phyloP scores from a whole-genome alignment of 2,113 vertebrate genomes.

The Triplophysa dalaica region DNA sequence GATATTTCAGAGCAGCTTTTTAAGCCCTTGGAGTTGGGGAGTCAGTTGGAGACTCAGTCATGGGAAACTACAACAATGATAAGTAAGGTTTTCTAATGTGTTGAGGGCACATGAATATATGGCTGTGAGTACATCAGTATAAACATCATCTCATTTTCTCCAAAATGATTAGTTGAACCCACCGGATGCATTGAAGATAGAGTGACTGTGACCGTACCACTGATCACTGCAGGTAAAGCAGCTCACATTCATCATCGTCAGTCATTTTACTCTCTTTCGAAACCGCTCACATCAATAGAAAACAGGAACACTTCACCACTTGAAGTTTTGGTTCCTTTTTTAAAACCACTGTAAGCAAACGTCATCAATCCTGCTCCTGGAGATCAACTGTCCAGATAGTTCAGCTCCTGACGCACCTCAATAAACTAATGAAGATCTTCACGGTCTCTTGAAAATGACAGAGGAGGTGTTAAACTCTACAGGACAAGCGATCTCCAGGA shows the following conservation, averaged over 20 bases:
- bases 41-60: not conserved
- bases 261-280: too few relatives aligned
- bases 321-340: too few relatives aligned
- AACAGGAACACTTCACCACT: too few relatives aligned
- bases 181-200: not conserved
- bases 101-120: not conserved
- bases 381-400: too few relatives aligned
- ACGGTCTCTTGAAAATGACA: too few relatives aligned
- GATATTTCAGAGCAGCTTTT: slow-evolving; percentile 36
- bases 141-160: not conserved
- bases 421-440: too few relatives aligned
- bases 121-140: not conserved
- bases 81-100: not conserved
- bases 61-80: slow-evolving; percentile 3
- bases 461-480: too few relatives aligned
- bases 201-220: slow-evolving; percentile 13
- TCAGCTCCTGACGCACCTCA: too few relatives aligned
- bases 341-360: too few relatives aligned
- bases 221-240: slow-evolving; percentile 22
- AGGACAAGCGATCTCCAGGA: too few relatives aligned
- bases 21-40: slow-evolving; percentile 5
- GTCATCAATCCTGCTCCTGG: too few relatives aligned
- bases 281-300: too few relatives aligned
- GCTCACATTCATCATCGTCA: not conserved
- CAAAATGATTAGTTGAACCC: slow-evolving; percentile 10